phyloP scores from a whole-genome alignment of 2,797 vertebrate species.

The Apogon talboti region DNA sequence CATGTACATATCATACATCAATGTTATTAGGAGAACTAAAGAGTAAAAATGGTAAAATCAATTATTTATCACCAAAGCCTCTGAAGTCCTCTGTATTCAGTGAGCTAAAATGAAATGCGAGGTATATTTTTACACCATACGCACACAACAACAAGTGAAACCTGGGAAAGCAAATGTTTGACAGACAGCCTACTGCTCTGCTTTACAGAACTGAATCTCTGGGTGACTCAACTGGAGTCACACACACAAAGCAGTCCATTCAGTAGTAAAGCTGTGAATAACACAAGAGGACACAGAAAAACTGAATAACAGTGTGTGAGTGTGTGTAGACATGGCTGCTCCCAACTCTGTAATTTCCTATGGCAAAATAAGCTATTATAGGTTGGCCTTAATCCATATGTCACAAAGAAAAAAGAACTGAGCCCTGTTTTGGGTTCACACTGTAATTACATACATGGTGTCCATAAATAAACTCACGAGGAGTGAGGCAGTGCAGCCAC shows the following conservation, averaged over 20 bases:
- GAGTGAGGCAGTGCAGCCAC: slow-evolving; percentile 38
- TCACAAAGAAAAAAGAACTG: slow-evolving; percentile 61
- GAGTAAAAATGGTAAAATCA: slow-evolving; percentile 1
- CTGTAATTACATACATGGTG: slow-evolving; percentile 76
- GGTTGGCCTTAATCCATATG: slow-evolving; percentile 71
- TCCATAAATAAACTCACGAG: slow-evolving; percentile 61
- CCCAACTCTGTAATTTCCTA: slow-evolving; percentile 80
- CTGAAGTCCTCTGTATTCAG: neutral
- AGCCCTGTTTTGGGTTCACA: slow-evolving; percentile 56
- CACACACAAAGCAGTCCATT: slow-evolving; percentile 75
- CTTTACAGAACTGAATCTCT: slow-evolving; percentile 47
- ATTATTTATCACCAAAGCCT: slow-evolving; percentile 7
- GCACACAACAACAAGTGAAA: slow-evolving; percentile 48
- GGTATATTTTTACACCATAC: slow-evolving; percentile 19
- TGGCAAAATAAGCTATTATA: slow-evolving; percentile 74
- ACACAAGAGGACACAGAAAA: slow-evolving; percentile 61
- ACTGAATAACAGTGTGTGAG: slow-evolving; percentile 8
- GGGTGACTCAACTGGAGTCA: slow-evolving; percentile 52
- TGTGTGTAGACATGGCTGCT: slow-evolving; percentile 46
- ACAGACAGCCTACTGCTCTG: slow-evolving; percentile 34
- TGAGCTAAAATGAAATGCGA: slow-evolving; percentile 21
- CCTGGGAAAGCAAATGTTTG: slow-evolving; percentile 41
- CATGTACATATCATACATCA: neutral
- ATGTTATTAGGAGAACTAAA: neutral
- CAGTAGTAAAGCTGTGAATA: slow-evolving; percentile 70